These are phyloP conservation scores for Caenorhabditis drosophilae DNA, from an alignment of 2,888 invertebrate genomes.

Conservation along the genomic window DNA sequence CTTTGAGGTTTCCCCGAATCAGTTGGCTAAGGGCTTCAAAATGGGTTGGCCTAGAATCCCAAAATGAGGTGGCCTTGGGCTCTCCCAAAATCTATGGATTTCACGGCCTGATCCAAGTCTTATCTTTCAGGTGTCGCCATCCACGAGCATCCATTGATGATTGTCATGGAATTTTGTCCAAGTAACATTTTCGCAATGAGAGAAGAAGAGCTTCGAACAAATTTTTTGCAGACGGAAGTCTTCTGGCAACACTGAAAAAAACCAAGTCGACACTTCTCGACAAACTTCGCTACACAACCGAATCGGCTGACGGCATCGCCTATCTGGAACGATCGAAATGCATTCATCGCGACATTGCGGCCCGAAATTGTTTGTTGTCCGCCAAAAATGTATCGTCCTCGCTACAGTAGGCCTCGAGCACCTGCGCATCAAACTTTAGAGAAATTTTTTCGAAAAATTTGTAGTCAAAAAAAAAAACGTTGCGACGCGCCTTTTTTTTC, in stretches of 20 bases:
- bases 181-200: conserved; percentile 13
- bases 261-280: conserved; percentile 31
- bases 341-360: conserved; percentile 85
- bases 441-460: background rate
- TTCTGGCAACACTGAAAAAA: conserved; percentile 48
- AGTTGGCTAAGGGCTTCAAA: too few relatives aligned
- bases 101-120: too few relatives aligned
- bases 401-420: too few relatives aligned
- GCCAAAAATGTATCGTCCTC: conserved; percentile 34
- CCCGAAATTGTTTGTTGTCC: conserved; percentile 79
- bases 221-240: conserved; percentile 40
- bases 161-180: conserved; percentile 61
- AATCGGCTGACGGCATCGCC: conserved; percentile 80
- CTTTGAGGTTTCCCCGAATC: too few relatives aligned
- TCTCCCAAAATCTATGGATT: too few relatives aligned
- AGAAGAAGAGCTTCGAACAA: too few relatives aligned
- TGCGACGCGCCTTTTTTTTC: background rate
- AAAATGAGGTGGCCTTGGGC: too few relatives aligned
- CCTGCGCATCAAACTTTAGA: too few relatives aligned
- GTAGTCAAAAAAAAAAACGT: background rate
- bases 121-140: conserved; percentile 61
- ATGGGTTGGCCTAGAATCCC: too few relatives aligned
- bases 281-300: conserved; percentile 51
- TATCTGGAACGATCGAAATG: conserved; percentile 83
- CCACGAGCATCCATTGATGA: conserved; percentile 62